Conservation (phyloP, 23 tunicate species). For the Trididemnum miniatum region DNA sequence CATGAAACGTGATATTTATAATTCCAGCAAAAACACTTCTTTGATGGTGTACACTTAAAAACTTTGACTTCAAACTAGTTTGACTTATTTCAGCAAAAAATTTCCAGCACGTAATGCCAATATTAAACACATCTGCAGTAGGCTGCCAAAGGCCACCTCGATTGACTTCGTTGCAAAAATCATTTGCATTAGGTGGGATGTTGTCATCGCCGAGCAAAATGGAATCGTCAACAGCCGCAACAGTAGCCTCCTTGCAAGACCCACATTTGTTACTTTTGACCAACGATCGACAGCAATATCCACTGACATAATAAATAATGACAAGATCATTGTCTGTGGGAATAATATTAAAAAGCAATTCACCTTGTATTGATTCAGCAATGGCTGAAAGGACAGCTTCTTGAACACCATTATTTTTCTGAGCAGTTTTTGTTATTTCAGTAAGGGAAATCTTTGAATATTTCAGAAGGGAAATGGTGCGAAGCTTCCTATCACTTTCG, state of each 20-base stretch:
- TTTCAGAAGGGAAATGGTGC: slow-evolving; percentile 20
- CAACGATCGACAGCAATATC: slow-evolving; percentile 18
- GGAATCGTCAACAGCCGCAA: neutral
- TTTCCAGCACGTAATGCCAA: slow-evolving; percentile 1
- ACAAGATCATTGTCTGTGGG: neutral
- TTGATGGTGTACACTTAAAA: neutral
- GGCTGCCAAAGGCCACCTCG: slow-evolving; percentile 12
- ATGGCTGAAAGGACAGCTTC: neutral
- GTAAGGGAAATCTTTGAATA: neutral
- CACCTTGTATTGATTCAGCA: neutral
- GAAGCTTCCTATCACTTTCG: slow-evolving; percentile 7
- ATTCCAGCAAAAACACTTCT: neutral
- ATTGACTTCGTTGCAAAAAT: neutral
- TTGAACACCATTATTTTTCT: neutral
- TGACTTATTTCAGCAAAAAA: slow-evolving; percentile 9
- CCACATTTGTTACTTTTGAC: neutral
- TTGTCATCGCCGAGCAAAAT: neutral
- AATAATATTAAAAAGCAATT: neutral
- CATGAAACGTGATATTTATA: neutral
- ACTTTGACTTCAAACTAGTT: neutral
- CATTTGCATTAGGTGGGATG: neutral
- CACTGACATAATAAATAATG: slow-evolving; percentile 5
- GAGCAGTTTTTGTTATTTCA: neutral
- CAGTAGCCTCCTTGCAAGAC: neutral
- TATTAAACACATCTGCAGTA: slow-evolving; percentile 13